phyloP scores from a whole-genome alignment of 53 echinoderm and acorn worm genomes.

The Henricia sp. region DNA sequence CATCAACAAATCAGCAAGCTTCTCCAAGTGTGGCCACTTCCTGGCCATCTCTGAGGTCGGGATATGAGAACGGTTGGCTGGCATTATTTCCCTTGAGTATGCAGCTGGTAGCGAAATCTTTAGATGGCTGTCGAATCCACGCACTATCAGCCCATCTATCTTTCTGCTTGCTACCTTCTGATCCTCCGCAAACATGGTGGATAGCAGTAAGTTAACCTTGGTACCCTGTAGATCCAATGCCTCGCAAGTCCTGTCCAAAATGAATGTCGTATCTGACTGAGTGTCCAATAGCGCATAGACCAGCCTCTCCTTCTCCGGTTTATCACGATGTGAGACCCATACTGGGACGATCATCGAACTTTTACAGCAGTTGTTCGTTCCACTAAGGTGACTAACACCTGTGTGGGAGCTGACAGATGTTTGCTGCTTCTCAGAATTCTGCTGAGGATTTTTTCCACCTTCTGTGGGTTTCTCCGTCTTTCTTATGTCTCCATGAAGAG shows the following conservation, averaged over 20 bases:
- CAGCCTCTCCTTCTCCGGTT: background rate
- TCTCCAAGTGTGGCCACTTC: slow-evolving; percentile 55
- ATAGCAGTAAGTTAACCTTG: slow-evolving; percentile 19
- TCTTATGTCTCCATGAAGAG: slow-evolving; percentile 47
- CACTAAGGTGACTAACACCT: slow-evolving; percentile 15
- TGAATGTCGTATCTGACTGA: slow-evolving; percentile 34
- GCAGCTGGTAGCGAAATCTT: slow-evolving; percentile 25
- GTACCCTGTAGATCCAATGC: background rate
- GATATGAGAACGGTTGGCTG: slow-evolving; percentile 43
- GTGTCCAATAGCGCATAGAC: slow-evolving; percentile 34
- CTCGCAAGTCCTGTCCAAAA: slow-evolving; percentile 4
- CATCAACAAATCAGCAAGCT: slow-evolving; percentile 28
- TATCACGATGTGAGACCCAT: slow-evolving; percentile 32
- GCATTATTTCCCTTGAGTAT: slow-evolving; percentile 43
- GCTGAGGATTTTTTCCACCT: background rate
- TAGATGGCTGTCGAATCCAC: background rate
- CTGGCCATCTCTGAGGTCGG: slow-evolving; percentile 51
- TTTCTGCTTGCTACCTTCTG: slow-evolving; percentile 1
- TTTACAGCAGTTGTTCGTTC: slow-evolving; percentile 13
- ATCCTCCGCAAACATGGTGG: slow-evolving; percentile 48
- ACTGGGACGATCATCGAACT: slow-evolving; percentile 44
- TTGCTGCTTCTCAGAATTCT: background rate
- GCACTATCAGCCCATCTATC: slow-evolving; percentile 18
- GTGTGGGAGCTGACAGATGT: background rate
- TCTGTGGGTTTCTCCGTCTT: background rate